A percentile compares a stretch with the other conserved stretches of the same genome.
phyloP scores from a whole-genome alignment of 2,888 invertebrate genomes.

The Pegoplata infirma region DNA sequence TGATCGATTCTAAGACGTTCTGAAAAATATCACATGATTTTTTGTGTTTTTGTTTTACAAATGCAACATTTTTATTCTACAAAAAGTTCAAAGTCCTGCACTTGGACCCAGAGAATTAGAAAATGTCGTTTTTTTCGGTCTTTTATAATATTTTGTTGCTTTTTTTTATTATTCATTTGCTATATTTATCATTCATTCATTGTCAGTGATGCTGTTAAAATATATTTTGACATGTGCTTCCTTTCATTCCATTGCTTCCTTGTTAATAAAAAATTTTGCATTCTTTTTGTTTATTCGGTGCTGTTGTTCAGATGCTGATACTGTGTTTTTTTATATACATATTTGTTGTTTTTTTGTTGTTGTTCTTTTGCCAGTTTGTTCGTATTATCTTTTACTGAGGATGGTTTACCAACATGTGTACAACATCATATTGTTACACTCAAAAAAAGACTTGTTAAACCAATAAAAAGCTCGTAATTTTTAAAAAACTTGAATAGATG shows the following conservation, averaged over 20 bases:
- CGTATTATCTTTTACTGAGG: conserved; percentile 30
- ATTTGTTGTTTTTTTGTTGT: conserved; percentile 17
- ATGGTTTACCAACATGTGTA: conserved; percentile 60
- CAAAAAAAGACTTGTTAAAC: no score
- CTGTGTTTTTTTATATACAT: no score
- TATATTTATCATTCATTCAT: conserved; percentile 59
- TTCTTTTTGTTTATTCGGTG: conserved; percentile 17
- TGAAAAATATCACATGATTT: no score
- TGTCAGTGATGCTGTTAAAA: conserved; percentile 62
- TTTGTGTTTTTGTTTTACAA: no score
- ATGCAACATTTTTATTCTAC: no score
- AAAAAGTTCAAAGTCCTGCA: no score
- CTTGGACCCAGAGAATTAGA: no score
- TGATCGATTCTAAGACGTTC: no score
- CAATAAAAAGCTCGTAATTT: no score
- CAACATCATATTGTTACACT: conserved; percentile 33
- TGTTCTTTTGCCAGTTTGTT: conserved; percentile 37
- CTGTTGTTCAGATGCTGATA: conserved; percentile 19
- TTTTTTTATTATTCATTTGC: conserved; percentile 54
- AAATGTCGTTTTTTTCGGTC: neutral
- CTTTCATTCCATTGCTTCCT: conserved; percentile 63
- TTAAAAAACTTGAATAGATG: no score
- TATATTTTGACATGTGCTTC: conserved; percentile 65
- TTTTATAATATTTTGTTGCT: neutral
- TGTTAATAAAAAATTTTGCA: conserved; percentile 58